phyloP scores from a whole-genome alignment of 2,113 vertebrate genomes.

The Todiramphus chloris region DNA sequence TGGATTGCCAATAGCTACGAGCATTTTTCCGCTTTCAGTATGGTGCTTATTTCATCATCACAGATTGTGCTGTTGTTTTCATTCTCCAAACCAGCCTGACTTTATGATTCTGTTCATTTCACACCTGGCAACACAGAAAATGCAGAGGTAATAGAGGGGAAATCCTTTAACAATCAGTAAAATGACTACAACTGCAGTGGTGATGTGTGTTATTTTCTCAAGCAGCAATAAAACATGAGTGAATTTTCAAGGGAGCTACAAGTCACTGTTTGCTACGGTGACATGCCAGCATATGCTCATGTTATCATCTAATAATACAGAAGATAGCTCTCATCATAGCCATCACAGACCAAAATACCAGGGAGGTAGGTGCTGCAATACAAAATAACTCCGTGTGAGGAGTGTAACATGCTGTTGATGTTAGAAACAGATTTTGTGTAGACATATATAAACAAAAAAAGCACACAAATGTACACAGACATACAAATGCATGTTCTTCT shows the following conservation, averaged over 20 bases:
- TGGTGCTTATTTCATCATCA: neutral
- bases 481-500: neutral
- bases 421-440: neutral
- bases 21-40: neutral
- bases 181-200: neutral
- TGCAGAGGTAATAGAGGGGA: slow-evolving; percentile 52
- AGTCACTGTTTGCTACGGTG: slow-evolving; percentile 40
- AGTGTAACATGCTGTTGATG: neutral
- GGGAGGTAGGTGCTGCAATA: neutral
- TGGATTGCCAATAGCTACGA: neutral
- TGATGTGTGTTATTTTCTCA: slow-evolving; percentile 37
- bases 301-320: slow-evolving; percentile 30
- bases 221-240: slow-evolving; percentile 19
- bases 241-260: slow-evolving; percentile 42
- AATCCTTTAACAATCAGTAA: slow-evolving; percentile 52
- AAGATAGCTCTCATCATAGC: neutral
- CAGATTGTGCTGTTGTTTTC: slow-evolving; percentile 1
- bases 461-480: neutral
- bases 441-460: neutral
- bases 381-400: neutral
- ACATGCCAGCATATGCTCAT: neutral
- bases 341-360: neutral
- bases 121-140: slow-evolving; percentile 64
- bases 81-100: slow-evolving; percentile 23
- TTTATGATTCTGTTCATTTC: slow-evolving; percentile 66